These are phyloP conservation scores for Camponotus fellah DNA, from an alignment of 2,888 invertebrate genomes.

Conservation along the genomic window DNA sequence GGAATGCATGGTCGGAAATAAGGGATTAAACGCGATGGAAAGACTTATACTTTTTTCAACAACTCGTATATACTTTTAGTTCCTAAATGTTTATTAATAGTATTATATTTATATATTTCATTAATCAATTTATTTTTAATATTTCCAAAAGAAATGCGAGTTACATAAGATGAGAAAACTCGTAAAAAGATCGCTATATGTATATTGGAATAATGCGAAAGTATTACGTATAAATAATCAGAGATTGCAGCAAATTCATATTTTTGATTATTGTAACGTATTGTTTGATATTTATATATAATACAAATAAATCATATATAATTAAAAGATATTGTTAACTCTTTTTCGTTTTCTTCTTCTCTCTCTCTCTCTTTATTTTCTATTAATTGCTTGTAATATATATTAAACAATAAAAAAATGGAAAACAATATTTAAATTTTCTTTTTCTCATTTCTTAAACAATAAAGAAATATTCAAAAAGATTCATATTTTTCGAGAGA, in stretches of 20 bases:
- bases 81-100: background rate
- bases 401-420: background rate
- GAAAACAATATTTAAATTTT: background rate
- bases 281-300: background rate
- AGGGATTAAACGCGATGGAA: background rate
- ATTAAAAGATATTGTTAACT: conserved; percentile 3
- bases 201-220: background rate
- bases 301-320: background rate
- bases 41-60: background rate
- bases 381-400: conserved; percentile 4
- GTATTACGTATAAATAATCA: background rate
- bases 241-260: background rate
- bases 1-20: background rate
- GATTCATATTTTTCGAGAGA: conserved; percentile 9
- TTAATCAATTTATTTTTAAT: conserved; percentile 6
- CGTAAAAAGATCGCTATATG: background rate
- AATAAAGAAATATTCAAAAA: background rate
- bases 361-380: background rate
- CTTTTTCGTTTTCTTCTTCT: background rate
- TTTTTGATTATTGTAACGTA: background rate
- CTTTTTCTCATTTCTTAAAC: background rate
- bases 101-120: background rate
- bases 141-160: background rate
- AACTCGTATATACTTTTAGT: background rate
- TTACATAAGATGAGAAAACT: too few species aligned